phyloP scores from a whole-genome alignment of 2,888 invertebrate species.

The Drosophila fungiperda region DNA sequence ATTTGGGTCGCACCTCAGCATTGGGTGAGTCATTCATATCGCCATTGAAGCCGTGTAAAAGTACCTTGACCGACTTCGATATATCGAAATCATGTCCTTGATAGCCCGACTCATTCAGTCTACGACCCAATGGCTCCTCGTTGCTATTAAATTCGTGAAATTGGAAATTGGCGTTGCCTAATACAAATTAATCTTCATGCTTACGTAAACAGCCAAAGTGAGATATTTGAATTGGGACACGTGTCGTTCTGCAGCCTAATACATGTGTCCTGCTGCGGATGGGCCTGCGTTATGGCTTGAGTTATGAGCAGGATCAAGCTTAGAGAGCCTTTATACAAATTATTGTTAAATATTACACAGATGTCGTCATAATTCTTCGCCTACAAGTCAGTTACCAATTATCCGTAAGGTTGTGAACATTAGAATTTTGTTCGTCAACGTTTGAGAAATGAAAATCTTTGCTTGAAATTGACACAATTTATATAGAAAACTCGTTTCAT shows the following conservation, averaged over 20 bases:
- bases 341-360: neutral
- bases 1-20: slow-evolving; percentile 87
- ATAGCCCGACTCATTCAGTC: slow-evolving; percentile 71
- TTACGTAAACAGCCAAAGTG: slow-evolving; percentile 88
- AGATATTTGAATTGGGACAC: slow-evolving; percentile 87
- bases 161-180: neutral
- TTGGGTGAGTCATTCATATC: slow-evolving; percentile 87
- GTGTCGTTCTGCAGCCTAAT: neutral
- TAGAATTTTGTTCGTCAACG: neutral
- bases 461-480: neutral
- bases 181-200: slow-evolving; percentile 70
- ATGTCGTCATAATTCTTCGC: neutral
- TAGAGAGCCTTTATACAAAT: slow-evolving; percentile 9
- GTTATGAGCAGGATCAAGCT: neutral
- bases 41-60: slow-evolving; percentile 88
- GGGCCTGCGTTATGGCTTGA: neutral
- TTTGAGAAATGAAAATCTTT: neutral
- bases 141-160: neutral
- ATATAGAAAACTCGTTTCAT: neutral
- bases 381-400: slow-evolving; percentile 11
- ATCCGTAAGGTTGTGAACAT: slow-evolving; percentile 17
- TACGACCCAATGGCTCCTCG: slow-evolving; percentile 83
- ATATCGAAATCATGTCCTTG: neutral
- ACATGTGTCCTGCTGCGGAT: too few relatives aligned
- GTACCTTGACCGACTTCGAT: slow-evolving; percentile 86